Evolutionary conservation across 1,140 invertebrate species (phyloP), one percentile per base, ranked within the genome.

Genomic region (Elymnias hypermnestra): DNA sequence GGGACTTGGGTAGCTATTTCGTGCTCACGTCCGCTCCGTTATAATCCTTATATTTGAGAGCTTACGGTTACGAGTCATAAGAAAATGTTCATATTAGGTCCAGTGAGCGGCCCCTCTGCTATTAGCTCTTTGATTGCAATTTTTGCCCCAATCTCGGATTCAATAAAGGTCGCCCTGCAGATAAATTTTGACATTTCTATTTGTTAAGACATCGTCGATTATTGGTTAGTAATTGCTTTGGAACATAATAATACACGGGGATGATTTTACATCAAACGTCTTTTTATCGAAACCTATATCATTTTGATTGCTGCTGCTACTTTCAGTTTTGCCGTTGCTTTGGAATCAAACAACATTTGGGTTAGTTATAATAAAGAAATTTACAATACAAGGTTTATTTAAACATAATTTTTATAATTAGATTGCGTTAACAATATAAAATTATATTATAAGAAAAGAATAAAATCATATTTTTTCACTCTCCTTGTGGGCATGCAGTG

Each of bases 131-230:
- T 81, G 72, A 81, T 78, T 81, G 74, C 68, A 59, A 64, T 56
- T 47, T 46, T 42, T 45, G 46, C 72, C 67, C 74, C 62, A 57
- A 56, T 66, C 57, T 49, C 53, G 58, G 63, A 77, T 78, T 73
- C 70, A 81, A 83, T 79, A 83, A 75, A 62, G 53, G 50, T 56
- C 62, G 49, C 74, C 74, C 72, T 40, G 62, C 67, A 76, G 75
- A 75, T 73, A 64, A 68, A 73, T 73, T 77, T 81, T 73, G 66
- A 75, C 69, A 51, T 78, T 72, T 63, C 68, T 74, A 74, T 83
- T 72, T 78, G 72, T 75, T 72, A 76, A 65, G 70, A 81, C 67
- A 67, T 68, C 14, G 29, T 69, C 71, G 70, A 78, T 77, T 83
- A 72, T 77, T 67, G 66, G 59, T 56, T 45, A 37, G 64, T 73